Percentiles rank a stretch among this genome's conserved stretches.
Evolutionary conservation across 2,113 vertebrate genomes (phyloP).

Genomic region (Pseudonaja textilis): DNA sequence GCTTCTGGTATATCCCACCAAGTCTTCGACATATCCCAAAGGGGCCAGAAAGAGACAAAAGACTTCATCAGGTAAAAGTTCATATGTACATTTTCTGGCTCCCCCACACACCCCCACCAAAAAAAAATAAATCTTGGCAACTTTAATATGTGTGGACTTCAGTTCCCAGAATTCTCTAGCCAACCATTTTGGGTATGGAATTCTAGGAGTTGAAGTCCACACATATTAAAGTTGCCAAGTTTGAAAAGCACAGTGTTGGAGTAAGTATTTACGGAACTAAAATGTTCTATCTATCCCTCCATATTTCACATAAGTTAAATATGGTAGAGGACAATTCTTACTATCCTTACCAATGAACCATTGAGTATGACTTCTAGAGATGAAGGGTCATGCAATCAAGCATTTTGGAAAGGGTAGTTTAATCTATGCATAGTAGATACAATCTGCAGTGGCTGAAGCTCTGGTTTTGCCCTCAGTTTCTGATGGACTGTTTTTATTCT

Average conservation of each 20-base stretch:
- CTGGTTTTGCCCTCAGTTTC: background rate
- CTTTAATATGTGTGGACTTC: background rate
- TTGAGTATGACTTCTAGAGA: background rate
- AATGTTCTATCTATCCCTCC: background rate
- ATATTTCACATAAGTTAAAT: background rate
- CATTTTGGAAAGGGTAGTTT: background rate
- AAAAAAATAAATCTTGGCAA: background rate
- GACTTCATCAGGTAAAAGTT: slow-evolving; percentile 63
- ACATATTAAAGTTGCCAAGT: background rate
- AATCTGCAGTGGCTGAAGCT: background rate
- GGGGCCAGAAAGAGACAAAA: slow-evolving; percentile 52
- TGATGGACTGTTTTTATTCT: background rate
- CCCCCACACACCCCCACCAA: no score
- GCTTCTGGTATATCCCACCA: slow-evolving; percentile 71
- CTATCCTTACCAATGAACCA: background rate
- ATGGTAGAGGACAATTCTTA: background rate
- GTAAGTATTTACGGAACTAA: background rate
- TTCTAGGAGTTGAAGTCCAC: background rate
- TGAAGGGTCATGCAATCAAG: background rate
- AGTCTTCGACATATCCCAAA: slow-evolving; percentile 55
- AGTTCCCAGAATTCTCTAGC: background rate
- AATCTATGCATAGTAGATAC: background rate
- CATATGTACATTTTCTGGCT: background rate
- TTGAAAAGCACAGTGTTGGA: background rate
- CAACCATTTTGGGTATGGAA: background rate